phyloP scores from a whole-genome alignment of 2,797 vertebrate genomes.

The Artibeus lituratus region DNA sequence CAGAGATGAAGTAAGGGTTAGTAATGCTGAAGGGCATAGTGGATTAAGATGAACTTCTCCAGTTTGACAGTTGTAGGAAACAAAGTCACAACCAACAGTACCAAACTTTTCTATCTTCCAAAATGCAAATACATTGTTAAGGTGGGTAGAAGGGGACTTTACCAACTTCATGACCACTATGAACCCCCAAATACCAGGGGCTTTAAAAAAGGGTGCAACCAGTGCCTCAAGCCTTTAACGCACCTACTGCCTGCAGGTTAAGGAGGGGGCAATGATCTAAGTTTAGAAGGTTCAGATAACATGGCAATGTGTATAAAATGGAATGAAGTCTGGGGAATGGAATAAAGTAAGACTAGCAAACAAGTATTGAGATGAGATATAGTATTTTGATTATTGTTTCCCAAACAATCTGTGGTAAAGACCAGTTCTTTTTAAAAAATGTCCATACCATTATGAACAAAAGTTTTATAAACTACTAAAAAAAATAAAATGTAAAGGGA shows the following conservation, averaged over 20 bases:
- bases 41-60: constrained; percentile 27
- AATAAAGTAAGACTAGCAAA: background rate
- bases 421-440: background rate
- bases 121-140: background rate
- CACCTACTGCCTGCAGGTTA: background rate
- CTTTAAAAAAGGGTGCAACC: background rate
- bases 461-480: constrained; percentile 36
- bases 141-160: background rate
- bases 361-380: background rate
- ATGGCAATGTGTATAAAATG: background rate
- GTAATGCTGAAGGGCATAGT: background rate
- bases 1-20: background rate
- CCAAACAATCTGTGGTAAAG: constrained; percentile 16
- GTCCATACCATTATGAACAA: background rate
- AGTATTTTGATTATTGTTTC: background rate
- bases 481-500: constrained; percentile 36
- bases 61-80: background rate
- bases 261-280: background rate
- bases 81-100: background rate
- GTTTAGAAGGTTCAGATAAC: background rate
- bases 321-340: background rate
- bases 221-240: background rate
- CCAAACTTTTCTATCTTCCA: background rate
- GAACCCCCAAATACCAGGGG: background rate
- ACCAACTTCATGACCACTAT: background rate